Evolutionary conservation across 1,140 invertebrate species (phyloP), one percentile per base, ranked within the genome.

Genomic region (Samia ricini): DNA sequence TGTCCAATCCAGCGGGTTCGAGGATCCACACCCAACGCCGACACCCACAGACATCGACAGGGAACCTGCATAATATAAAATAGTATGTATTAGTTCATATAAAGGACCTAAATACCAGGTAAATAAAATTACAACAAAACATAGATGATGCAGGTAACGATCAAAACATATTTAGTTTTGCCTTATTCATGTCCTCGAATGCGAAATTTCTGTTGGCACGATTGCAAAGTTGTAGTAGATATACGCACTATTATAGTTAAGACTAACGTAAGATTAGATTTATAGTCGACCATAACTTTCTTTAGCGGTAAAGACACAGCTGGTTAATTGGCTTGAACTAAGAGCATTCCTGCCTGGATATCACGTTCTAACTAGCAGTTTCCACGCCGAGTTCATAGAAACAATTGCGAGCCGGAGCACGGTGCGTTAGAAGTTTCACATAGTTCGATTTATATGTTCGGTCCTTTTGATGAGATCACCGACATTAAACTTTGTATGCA

Each of bases 1-100:
- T 33, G 97, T 97, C 97, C 97, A 98, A 79, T 98, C 97, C 75
- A 98, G 84, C 0, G 96, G 94, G 85, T 97, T 97, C 56, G 93
- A 92, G 29, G 94, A 92, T 52, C 93, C 92, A 63, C 94, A 94
- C 56, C 93, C 92, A 59, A 94, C 92, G 10, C 94, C 94, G 26
- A 95, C 93, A 29, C 93, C 93, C 60, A 95, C 94, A 24, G 94
- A 94, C 82, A 95, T 93, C 36, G 94, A 93, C 52, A 91, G 85
- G 72, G 91, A 92, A 80, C 89, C 91, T 91, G 88, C 42, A 76
- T 78, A 85, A 42, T 82, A 88, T 69, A 79, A 79, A 81, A 68
- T 57, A 66, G 60, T 58, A 42, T 66, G 51, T 60, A 62, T 67
- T 29, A 60, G 15, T 52, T 50, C 12, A 42, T 42, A 15, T 15